Evolutionary conservation across 2,888 invertebrate species (phyloP).

Genomic region (Dyspetes luteomarginatus): DNA sequence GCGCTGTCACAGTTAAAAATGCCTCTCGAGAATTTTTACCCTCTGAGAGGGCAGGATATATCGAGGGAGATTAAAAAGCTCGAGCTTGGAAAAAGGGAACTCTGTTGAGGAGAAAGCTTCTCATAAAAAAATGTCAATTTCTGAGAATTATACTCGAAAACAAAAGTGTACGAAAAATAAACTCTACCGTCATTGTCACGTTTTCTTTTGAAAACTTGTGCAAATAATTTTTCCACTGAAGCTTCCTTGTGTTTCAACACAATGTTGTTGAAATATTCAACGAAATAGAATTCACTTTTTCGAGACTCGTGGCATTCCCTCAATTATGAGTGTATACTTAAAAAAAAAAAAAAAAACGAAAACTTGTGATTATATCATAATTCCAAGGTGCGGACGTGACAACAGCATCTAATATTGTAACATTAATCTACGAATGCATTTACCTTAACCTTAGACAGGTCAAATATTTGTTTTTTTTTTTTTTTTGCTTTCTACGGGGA

Average conservation of each 20-base stretch:
- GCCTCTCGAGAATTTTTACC: conserved; percentile 15
- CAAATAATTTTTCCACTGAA: not conserved
- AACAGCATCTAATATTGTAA: conserved; percentile 18
- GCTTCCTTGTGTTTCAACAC: no score
- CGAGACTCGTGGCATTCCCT: conserved; percentile 21
- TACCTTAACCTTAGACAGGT: conserved; percentile 5
- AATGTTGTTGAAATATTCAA: no score
- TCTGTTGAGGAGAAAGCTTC: not conserved
- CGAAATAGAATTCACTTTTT: not conserved
- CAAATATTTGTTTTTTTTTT: no score
- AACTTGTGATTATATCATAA: conserved; percentile 10
- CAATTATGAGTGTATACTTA: conserved; percentile 14
- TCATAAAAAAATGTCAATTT: no score
- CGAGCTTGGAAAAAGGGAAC: not conserved
- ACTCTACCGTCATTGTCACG: not conserved
- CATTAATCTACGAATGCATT: conserved; percentile 35
- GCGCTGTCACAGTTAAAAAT: not conserved
- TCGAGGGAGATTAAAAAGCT: not conserved
- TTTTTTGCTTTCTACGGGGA: no score
- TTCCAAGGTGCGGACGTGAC: not conserved
- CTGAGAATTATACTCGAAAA: no score
- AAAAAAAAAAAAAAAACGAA: not conserved
- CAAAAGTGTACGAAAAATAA: not conserved
- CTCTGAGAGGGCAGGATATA: not conserved
- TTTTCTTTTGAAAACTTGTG: not conserved